These are phyloP conservation scores for Caenorhabditis sulstoni DNA, from an alignment of 2,888 invertebrate species.

Conservation along the genomic window DNA sequence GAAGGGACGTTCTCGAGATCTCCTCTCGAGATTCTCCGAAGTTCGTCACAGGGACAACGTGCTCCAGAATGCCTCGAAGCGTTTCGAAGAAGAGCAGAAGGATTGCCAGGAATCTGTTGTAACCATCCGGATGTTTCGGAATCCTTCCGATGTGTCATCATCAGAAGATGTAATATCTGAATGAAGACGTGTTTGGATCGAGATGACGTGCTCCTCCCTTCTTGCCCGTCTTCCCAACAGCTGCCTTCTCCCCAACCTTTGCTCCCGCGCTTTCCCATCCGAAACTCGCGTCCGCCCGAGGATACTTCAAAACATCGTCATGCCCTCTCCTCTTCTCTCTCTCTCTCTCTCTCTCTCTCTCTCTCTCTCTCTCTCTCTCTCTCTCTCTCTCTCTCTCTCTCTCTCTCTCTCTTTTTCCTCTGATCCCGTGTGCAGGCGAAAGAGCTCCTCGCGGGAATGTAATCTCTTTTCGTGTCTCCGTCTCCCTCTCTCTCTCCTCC, in stretches of 20 bases:
- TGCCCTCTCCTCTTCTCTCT: neutral
- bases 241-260: slow-evolving; percentile 31
- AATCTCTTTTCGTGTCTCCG: neutral
- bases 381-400: neutral
- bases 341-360: neutral
- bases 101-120: too few relatives aligned
- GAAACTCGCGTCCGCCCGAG: slow-evolving; percentile 23
- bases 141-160: too few relatives aligned
- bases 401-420: neutral
- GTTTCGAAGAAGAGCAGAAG: too few relatives aligned
- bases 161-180: too few relatives aligned
- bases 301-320: slow-evolving; percentile 49
- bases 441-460: slow-evolving; percentile 18
- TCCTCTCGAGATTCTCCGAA: too few relatives aligned
- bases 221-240: neutral
- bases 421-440: slow-evolving; percentile 8
- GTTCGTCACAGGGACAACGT: too few relatives aligned
- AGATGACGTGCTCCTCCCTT: neutral
- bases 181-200: too few relatives aligned
- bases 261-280: slow-evolving; percentile 22
- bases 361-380: neutral
- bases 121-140: too few relatives aligned
- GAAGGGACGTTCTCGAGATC: too few relatives aligned
- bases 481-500: slow-evolving; percentile 15
- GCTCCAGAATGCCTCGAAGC: too few relatives aligned